Evolutionary conservation across 2,888 invertebrate genomes (phyloP), one percentile per base, ranked within the genome.

Genomic region (Chydorus sphaericus): DNA sequence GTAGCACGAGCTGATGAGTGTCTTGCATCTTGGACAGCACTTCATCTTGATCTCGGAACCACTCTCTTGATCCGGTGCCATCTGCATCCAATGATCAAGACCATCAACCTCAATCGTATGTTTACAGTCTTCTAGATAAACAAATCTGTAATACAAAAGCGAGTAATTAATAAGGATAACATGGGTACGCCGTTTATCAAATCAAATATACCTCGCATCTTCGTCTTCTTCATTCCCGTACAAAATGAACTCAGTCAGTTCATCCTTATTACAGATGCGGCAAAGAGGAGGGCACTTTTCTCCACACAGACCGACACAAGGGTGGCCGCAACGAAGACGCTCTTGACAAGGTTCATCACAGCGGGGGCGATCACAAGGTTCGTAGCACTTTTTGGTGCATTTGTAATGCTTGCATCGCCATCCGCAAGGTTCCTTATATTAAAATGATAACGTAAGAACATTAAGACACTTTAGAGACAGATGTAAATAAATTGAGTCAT

Each of bases 221-320:
- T 73, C 72, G 8, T 77, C 77, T 67, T 75, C 74, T 65, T 76
- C 75, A 44, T 59, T 64, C 48, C 75, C 72, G 61, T 74, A 71
- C 33, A 75, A 67, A 14, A 73, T 62, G 11, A 69, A 62, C 10
- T 73, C 74, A 6, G 54, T 59, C 38, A 68, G 66, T 60, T 65
- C 63, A 6, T 66, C 63, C 23, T 63, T 56, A 58, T 75, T 62
- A 69, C 83, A 84, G 16, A 65, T 51, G 29, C 72, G 67, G 69
- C 83, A 84, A 54, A 77, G 63, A 31, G 67, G 67, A 18, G 80
- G 81, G 66, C 83, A 83, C 10, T 72, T 73, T 66, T 85, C 83
- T n/a, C 81, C 82, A 70, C 84, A 85, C 53, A 44, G 44, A 14
- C 44, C 74, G 70, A 63, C 59, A 65, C 84, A 85, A 1, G 70